phyloP scores from a whole-genome alignment of 2,797 vertebrate species.

The Simalia tracyae region DNA sequence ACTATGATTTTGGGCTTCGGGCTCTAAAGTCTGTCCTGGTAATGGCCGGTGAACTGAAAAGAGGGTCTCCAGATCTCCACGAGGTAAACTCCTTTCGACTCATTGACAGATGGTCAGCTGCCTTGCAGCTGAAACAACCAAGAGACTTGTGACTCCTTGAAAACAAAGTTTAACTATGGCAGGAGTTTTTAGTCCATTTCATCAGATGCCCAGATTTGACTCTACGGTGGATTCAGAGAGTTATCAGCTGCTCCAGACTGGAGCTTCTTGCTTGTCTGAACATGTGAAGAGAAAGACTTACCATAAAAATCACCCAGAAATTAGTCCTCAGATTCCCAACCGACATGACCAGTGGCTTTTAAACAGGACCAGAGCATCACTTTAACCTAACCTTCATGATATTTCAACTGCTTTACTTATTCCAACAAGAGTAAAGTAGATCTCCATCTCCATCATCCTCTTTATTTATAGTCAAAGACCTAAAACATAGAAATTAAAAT shows the following conservation, averaged over 20 bases:
- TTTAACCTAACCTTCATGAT: not conserved
- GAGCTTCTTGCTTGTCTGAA: not conserved
- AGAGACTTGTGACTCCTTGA: not conserved
- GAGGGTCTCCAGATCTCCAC: conserved; percentile 85
- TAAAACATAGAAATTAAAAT: not conserved
- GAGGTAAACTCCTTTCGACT: conserved; percentile 78
- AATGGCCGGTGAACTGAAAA: conserved; percentile 96
- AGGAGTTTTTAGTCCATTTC: not conserved
- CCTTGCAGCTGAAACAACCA: not conserved
- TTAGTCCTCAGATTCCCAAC: not conserved
- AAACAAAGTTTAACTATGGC: not conserved
- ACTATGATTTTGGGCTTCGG: conserved; percentile 95
- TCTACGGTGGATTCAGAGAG: not conserved
- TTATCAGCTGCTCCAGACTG: not conserved
- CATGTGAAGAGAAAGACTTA: not conserved
- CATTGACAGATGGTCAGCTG: not conserved
- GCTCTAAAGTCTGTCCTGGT: conserved; percentile 96
- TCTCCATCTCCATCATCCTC: not conserved
- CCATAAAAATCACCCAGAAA: not conserved
- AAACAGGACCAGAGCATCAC: not conserved
- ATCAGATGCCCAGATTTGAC: not conserved
- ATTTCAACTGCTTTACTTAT: not conserved
- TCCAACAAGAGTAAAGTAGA: not conserved
- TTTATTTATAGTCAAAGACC: not conserved
- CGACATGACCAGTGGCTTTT: not conserved